A percentile compares a stretch with the other conserved stretches of the same genome.
These are phyloP conservation scores for Dusona sp. DNA, from an alignment of 2,888 invertebrate genomes.

Conservation along the genomic window DNA sequence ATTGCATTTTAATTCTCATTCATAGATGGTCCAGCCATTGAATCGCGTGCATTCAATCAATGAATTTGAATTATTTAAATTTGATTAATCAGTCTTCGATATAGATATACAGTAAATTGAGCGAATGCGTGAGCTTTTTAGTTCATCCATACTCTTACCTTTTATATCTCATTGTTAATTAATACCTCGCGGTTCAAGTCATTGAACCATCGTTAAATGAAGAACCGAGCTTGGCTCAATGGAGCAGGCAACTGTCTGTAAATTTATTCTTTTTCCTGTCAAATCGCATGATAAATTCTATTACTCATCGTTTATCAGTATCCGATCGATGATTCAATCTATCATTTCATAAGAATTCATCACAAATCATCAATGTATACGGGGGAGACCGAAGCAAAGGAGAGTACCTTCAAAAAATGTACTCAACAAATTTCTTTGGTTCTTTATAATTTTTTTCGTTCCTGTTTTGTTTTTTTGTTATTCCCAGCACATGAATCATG, in stretches of 20 bases:
- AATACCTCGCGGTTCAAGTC: background rate
- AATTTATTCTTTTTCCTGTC: background rate
- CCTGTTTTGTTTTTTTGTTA: no score
- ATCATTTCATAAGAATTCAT: background rate
- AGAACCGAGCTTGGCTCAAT: background rate
- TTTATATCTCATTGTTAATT: background rate
- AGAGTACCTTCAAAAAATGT: background rate
- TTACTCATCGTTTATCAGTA: background rate
- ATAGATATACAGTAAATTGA: background rate
- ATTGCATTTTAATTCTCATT: conserved; percentile 29
- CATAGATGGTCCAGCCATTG: background rate
- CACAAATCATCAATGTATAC: background rate
- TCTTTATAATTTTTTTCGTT: no score
- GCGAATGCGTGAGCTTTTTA: background rate
- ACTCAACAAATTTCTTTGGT: background rate
- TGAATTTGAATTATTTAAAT: conserved; percentile 10
- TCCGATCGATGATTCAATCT: background rate
- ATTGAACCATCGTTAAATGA: background rate
- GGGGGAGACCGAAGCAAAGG: background rate
- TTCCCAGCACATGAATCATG: background rate
- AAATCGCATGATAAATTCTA: background rate
- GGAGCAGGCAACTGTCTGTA: background rate
- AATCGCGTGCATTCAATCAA: conserved; percentile 2
- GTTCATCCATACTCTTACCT: background rate
- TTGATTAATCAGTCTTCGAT: background rate